A percentile compares a stretch with the other conserved stretches of the same genome.
phyloP scores from a whole-genome alignment of 2,797 vertebrate genomes.

The Lepus townsendii region DNA sequence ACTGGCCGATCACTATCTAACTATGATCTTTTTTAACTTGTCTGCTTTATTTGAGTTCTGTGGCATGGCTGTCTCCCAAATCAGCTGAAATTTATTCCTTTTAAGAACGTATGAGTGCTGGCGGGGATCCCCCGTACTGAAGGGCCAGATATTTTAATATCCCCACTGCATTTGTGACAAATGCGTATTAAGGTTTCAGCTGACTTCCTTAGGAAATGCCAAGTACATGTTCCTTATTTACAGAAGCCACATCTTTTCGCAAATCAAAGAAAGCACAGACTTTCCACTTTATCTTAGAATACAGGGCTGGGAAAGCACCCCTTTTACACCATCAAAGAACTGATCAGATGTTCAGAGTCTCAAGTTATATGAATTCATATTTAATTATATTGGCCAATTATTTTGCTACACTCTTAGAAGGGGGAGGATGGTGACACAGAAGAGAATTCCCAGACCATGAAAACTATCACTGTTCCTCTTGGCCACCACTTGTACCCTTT shows the following conservation, averaged over 20 bases:
- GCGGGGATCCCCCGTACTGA: not conserved
- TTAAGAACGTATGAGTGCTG: not conserved
- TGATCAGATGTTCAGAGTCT: slow-evolving; percentile 47
- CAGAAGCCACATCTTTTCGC: slow-evolving; percentile 27
- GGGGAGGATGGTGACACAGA: slow-evolving; percentile 7
- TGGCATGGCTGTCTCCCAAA: not conserved
- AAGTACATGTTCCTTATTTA: slow-evolving; percentile 33
- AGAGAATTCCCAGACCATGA: slow-evolving; percentile 66
- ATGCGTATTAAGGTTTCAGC: slow-evolving; percentile 16
- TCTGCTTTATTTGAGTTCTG: not conserved
- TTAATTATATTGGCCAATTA: slow-evolving; percentile 80
- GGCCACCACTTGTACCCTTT: not conserved
- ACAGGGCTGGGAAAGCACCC: slow-evolving; percentile 25
- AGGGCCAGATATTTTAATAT: not conserved
- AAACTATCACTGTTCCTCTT: slow-evolving; percentile 56
- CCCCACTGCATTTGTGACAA: not conserved
- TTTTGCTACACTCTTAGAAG: slow-evolving; percentile 63
- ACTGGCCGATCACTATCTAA: not conserved
- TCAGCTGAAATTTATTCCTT: not conserved
- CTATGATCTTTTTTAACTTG: not conserved
- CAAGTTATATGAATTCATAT: slow-evolving; percentile 41
- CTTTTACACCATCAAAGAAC: slow-evolving; percentile 74
- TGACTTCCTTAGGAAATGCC: slow-evolving; percentile 56
- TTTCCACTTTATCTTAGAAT: slow-evolving; percentile 50
- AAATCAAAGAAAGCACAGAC: slow-evolving; percentile 59